Evolutionary conservation across 2,113 vertebrate genomes (phyloP), one percentile per base, ranked within the genome.

Genomic region (Acrocephalus kingi): DNA sequence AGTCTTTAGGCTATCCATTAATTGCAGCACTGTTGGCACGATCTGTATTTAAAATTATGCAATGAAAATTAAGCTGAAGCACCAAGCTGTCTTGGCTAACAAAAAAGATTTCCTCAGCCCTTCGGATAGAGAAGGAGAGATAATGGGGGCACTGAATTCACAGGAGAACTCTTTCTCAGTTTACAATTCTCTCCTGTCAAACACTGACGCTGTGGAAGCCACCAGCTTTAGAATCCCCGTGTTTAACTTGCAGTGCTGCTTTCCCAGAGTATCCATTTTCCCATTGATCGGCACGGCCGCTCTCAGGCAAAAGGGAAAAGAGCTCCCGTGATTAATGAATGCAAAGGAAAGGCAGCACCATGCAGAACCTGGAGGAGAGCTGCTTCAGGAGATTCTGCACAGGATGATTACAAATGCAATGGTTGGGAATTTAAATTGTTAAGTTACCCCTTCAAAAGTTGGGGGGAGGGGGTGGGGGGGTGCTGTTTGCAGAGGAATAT

Each of bases 1-100:
- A 98, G 97, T 97, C 98, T 98, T 98, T 98, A 98, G 98, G 98
- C 98, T 98, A 98, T 98, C 98, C 94, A 97, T 96, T 98, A 98
- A 98, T 98, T 98, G 98, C 98, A 97, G 95, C 96, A 87, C 97
- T 77, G 97, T 97, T 97, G 97, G 97, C 97, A 98, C 7, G n/a
- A 97, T 97, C 98, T 98, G 98, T 98, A 97, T 96, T 98, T 98
- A 98, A 98, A 97, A 96, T 97, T 98, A 96, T 30, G 84, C 86
- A 74, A 89, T 59, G 97, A 98, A 98, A 98, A 98, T 98, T 98
- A 98, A 98, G 97, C 95, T 78, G 59, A 94, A 97, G 97, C 94
- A 91, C 84, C 74, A 97, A 98, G 94, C 97, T 96, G 89, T 61
- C 96, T 96, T 97, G 98, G 97, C 97, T 97, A 97, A 97, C 91